These are phyloP conservation scores for Thysanoteuthis rhombus DNA, from an alignment of 2,888 invertebrate genomes.

Conservation along the genomic window DNA sequence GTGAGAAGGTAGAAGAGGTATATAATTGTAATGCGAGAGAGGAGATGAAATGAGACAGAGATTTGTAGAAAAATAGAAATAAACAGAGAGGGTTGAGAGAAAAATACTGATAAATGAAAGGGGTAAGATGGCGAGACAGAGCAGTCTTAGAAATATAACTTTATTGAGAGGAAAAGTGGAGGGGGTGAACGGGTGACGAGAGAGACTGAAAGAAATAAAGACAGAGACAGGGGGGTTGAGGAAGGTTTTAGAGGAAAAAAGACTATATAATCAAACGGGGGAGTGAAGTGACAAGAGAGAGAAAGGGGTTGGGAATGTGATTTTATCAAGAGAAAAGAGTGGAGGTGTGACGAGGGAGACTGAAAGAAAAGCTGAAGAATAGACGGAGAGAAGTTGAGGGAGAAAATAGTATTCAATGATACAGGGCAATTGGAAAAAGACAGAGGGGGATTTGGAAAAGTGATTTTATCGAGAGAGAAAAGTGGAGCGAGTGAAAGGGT, in stretches of 20 bases:
- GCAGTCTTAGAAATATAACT: constrained; percentile 24
- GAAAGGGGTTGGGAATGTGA: neutral
- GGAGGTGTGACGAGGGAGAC: neutral
- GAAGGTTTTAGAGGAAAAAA: neutral
- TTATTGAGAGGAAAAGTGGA: constrained; percentile 31
- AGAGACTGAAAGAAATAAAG: neutral
- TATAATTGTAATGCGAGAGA: neutral
- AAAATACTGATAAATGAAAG: neutral
- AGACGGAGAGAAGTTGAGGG: too few relatives aligned
- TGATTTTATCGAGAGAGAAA: too few relatives aligned
- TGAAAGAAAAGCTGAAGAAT: neutral
- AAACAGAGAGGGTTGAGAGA: neutral
- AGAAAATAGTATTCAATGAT: neutral
- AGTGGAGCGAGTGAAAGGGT: too few relatives aligned
- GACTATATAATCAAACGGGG: neutral
- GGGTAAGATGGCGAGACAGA: neutral
- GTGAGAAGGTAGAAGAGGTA: neutral
- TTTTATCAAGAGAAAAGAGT: neutral
- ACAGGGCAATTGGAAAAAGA: too few relatives aligned
- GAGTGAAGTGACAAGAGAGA: neutral
- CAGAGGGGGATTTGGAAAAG: too few relatives aligned
- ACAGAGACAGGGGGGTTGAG: neutral
- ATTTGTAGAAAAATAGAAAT: neutral
- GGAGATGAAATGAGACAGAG: neutral
- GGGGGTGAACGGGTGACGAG: constrained; percentile 31